Conservation (phyloP, 2,797 vertebrate species). For the Yasuhikotakia modesta region DNA sequence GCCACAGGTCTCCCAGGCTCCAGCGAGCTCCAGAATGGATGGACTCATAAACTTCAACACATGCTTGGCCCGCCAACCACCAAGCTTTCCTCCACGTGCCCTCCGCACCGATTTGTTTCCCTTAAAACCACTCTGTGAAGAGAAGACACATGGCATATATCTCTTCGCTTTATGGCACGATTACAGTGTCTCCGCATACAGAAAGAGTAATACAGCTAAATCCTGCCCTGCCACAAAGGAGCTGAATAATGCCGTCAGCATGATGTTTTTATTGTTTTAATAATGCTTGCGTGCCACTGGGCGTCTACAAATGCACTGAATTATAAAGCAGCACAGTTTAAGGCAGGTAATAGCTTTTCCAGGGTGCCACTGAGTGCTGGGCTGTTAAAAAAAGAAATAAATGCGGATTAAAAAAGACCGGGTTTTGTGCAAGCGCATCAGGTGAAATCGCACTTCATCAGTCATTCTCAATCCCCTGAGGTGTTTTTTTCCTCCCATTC, state of each 20-base stretch:
- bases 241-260: constrained; percentile 48
- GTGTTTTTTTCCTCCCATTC: constrained; percentile 14
- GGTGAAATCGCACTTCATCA: constrained; percentile 44
- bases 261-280: constrained; percentile 63
- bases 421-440: constrained; percentile 52
- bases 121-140: constrained; percentile 38
- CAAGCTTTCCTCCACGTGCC: constrained; percentile 18
- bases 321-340: constrained; percentile 54
- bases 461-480: constrained; percentile 42
- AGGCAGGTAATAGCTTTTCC: constrained; percentile 55
- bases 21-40: constrained; percentile 49
- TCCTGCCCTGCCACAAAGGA: constrained; percentile 55
- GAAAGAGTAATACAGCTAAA: constrained; percentile 52
- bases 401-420: constrained; percentile 36
- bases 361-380: constrained; percentile 23
- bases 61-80: constrained; percentile 32
- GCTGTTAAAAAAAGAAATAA: constrained; percentile 49
- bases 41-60: constrained; percentile 54
- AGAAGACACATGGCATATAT: constrained; percentile 53
- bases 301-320: constrained; percentile 46
- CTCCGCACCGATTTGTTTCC: constrained; percentile 25
- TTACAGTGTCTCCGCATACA: constrained; percentile 45
- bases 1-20: constrained; percentile 47
- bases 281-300: constrained; percentile 53
- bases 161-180: constrained; percentile 48